Base-by-base conservation (phyloP, 1,140 invertebrate species). In the Helicoverpa zea region DNA sequence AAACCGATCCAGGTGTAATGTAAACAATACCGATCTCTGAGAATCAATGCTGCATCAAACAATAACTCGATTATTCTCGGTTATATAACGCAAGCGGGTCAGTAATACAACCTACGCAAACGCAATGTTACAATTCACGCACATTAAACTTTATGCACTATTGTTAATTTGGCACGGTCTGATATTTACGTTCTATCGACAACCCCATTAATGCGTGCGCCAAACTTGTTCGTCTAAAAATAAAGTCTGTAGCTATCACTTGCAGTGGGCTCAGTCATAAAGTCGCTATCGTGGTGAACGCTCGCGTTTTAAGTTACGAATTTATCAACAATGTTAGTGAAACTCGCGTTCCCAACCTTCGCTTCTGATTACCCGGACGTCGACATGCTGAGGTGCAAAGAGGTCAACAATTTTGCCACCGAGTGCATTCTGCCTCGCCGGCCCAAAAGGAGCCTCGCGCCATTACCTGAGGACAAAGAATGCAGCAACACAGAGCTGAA, bases 391-490 rank as follows among this genome's bases (percentile, higher is more conserved):
- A 83, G 89, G 80, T 84, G 86, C 54, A 94, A 92, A 75, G 91
- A 94, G 16, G 58, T 86, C 3, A 89, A 89, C 51, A 87, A 82
- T 78, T 91, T 90, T 54, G 87, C 87, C 16, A 92, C 88, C 14
- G 91, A 94, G 82, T 94, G 90, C 79, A 87, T 92, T 0, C 73
- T 91, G 35, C 91, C 93, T 23, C 81, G 90, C 13, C 83, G 91
- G 7, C 86, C 89, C 4, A 92, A 91, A 73, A 78, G 90, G 52
- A 87, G 81, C 30, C 79, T 94, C 13, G 89, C 93, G 35, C 88
- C 93, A 11, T 68, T 94, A n/a, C 92, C 89, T 0, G 93, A 94
- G 80, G 93, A 94, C 77, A 92, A 90, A 54, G 93, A 94, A 68
- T 92, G 89, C 82, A 88, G 86, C 58, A 90, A 88, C 35, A 83